Conservation (phyloP, 2,113 vertebrate genomes). For the Brachionichthys hirsutus region DNA sequence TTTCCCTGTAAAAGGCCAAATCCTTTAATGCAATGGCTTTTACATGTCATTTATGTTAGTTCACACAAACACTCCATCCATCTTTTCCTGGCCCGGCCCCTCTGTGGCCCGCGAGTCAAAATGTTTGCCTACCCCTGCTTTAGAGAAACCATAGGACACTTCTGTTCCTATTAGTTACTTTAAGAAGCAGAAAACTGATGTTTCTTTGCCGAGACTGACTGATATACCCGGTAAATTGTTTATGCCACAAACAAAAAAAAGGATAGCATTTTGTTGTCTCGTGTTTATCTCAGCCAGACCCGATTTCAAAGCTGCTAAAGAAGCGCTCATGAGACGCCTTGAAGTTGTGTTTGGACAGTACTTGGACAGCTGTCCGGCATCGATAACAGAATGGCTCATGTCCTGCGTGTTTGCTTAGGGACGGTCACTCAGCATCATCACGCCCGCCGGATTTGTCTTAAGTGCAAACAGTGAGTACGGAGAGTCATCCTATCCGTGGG, state of each 20-base stretch:
- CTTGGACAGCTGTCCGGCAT: constrained; percentile 35
- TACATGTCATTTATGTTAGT: too few species aligned
- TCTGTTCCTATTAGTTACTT: too few species aligned
- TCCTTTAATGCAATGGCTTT: too few species aligned
- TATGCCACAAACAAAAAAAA: constrained; percentile 8
- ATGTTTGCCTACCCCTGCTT: too few species aligned
- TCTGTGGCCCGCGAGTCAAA: too few species aligned
- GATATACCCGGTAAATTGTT: constrained; percentile 42
- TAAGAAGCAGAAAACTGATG: too few species aligned
- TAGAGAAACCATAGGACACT: too few species aligned
- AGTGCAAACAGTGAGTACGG: constrained; percentile 28
- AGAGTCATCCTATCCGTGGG: constrained; percentile 19
- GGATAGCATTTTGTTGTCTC: constrained; percentile 7
- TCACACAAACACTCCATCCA: too few species aligned
- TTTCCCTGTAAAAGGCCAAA: too few species aligned
- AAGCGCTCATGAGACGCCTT: constrained; percentile 31
- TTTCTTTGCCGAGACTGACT: constrained; percentile 2
- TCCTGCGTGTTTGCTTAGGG: constrained; percentile 34
- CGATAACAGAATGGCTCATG: constrained; percentile 51
- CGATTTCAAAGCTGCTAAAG: constrained; percentile 40
- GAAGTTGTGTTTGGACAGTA: constrained; percentile 40
- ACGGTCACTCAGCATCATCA: constrained; percentile 7
- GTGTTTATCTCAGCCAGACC: constrained; percentile 55
- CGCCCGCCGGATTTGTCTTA: background rate
- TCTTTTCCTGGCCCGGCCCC: too few species aligned